Percentiles rank a stretch among this genome's conserved stretches.
Evolutionary conservation across 2,797 vertebrate genomes (phyloP).

Genomic region (Parauchenoglanis punctatus): DNA sequence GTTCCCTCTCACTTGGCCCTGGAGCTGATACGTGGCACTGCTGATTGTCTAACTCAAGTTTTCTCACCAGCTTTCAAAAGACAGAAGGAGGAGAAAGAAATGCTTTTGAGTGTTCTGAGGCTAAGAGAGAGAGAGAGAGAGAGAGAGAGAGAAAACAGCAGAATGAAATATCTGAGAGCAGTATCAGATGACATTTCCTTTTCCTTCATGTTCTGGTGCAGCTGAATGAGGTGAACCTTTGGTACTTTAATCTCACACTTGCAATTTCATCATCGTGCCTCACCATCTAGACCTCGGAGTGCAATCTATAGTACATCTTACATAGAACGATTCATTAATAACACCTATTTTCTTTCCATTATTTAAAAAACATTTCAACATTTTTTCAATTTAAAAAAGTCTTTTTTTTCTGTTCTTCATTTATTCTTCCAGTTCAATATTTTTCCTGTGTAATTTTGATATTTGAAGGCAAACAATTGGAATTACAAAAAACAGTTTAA

Average conservation of each 20-base stretch:
- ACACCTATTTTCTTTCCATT: neutral
- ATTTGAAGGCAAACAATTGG: neutral
- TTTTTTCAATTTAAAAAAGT: neutral
- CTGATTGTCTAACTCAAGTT: slow-evolving; percentile 7
- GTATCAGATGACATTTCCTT: neutral
- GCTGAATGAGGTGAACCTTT: neutral
- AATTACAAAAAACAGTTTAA: neutral
- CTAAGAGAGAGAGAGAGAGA: too few relatives aligned
- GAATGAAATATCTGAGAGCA: neutral
- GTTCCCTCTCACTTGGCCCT: neutral
- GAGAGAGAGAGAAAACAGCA: too few relatives aligned
- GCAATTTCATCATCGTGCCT: too few relatives aligned
- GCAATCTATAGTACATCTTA: neutral
- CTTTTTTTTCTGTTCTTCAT: neutral
- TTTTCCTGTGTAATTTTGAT: neutral
- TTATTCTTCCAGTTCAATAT: neutral
- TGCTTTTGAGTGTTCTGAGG: neutral
- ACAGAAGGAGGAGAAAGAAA: neutral
- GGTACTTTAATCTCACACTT: neutral
- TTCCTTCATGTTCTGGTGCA: neutral
- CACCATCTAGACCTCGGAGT: neutral
- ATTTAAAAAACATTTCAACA: neutral
- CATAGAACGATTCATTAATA: too few relatives aligned
- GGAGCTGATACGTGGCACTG: slow-evolving; percentile 28
- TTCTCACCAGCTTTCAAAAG: neutral